Percentiles rank a stretch among this genome's conserved stretches.
These are phyloP conservation scores for Halcyon senegalensis DNA, from an alignment of 2,113 vertebrate genomes.

Conservation along the genomic window DNA sequence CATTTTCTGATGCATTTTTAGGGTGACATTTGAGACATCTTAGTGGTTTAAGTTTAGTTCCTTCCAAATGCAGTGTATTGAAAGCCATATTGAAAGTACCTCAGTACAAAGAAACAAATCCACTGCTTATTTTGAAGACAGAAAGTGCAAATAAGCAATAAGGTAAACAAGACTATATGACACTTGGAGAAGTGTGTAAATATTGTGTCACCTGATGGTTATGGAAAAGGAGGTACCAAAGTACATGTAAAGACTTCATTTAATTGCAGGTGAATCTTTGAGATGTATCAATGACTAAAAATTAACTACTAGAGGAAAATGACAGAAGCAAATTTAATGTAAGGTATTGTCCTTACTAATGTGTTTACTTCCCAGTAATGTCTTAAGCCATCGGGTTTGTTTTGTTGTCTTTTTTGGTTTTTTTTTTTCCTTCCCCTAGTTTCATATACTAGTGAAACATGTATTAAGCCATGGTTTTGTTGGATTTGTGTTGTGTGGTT, in stretches of 20 bases:
- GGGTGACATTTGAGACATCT: not conserved
- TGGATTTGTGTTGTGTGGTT: too few relatives aligned
- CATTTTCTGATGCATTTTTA: not conserved
- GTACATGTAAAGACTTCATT: not conserved
- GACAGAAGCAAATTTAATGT: not conserved
- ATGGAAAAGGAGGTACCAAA: not conserved
- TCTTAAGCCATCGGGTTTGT: not conserved
- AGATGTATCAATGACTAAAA: not conserved
- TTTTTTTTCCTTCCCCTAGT: not conserved
- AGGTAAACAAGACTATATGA: not conserved
- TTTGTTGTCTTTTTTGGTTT: not conserved
- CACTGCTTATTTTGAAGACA: not conserved
- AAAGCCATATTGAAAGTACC: not conserved
- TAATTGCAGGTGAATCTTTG: not conserved
- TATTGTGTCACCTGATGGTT: not conserved
- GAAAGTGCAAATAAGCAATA: not conserved
- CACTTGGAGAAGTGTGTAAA: not conserved
- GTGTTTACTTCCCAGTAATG: not conserved
- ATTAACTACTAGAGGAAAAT: not conserved
- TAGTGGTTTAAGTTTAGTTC: not conserved
- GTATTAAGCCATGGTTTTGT: not conserved
- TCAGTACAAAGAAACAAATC: not conserved
- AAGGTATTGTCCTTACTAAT: not conserved
- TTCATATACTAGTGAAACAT: not conserved
- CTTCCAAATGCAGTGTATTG: not conserved